A percentile compares a stretch with the other conserved stretches of the same genome.
These are phyloP conservation scores for Philhelius pedissequus DNA, from an alignment of 2,888 invertebrate genomes.

Conservation along the genomic window DNA sequence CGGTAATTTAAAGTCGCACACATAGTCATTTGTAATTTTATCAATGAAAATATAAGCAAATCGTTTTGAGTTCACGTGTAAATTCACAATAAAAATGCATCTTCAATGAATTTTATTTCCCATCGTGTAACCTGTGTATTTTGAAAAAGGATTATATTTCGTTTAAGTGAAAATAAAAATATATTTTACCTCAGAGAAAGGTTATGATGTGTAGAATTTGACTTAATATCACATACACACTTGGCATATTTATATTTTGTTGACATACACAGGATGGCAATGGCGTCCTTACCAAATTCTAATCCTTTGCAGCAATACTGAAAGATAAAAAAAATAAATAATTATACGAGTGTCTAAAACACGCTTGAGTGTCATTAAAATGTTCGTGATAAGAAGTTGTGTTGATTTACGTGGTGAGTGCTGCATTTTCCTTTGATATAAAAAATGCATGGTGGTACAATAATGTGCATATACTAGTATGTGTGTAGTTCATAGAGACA, in stretches of 20 bases:
- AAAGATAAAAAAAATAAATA: not conserved
- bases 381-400: constrained; percentile 71
- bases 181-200: not conserved
- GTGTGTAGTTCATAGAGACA: no score
- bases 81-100: constrained; percentile 31
- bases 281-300: not conserved
- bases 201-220: not conserved
- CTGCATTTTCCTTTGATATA: not conserved
- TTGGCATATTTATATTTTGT: constrained; percentile 25
- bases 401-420: constrained; percentile 69
- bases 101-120: constrained; percentile 34
- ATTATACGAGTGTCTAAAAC: not conserved
- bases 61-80: constrained; percentile 18
- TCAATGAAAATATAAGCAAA: not conserved
- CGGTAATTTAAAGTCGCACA: constrained; percentile 31
- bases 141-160: constrained; percentile 29
- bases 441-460: not conserved
- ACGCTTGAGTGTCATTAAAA: constrained; percentile 25
- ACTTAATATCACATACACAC: constrained; percentile 5
- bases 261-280: not conserved
- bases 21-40: not conserved
- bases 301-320: not conserved
- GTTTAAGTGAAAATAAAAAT: constrained; percentile 37
- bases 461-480: not conserved
- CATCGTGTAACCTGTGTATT: no score